phyloP scores from a whole-genome alignment of 2,888 invertebrate species.

The Orthosia incerta region DNA sequence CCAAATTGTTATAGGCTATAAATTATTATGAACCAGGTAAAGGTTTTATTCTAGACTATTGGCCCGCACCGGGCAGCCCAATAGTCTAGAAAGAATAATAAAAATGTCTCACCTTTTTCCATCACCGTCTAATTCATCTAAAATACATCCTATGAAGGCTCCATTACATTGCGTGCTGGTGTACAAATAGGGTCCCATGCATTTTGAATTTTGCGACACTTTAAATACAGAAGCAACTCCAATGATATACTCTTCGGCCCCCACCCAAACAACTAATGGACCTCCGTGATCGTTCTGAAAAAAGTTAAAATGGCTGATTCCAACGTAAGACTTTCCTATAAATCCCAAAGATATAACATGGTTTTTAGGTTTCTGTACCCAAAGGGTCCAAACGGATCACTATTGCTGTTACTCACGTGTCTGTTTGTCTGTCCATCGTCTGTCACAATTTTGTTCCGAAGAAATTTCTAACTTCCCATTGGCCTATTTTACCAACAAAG shows the following conservation, averaged over 20 bases:
- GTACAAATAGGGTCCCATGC: slow-evolving; percentile 77
- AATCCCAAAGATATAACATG: neutral
- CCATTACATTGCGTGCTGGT: slow-evolving; percentile 79
- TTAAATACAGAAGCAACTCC: slow-evolving; percentile 79
- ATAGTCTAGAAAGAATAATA: neutral
- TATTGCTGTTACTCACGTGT: too few species aligned
- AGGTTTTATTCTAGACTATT: too few species aligned
- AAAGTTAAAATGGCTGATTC: slow-evolving; percentile 5
- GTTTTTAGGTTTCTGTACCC: too few species aligned
- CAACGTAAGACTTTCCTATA: neutral
- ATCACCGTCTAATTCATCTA: slow-evolving; percentile 32
- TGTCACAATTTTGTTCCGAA: too few species aligned
- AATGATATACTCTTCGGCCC: slow-evolving; percentile 70
- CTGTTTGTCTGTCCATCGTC: too few species aligned
- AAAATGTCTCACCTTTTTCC: slow-evolving; percentile 20
- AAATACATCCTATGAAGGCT: slow-evolving; percentile 74
- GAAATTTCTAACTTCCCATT: too few species aligned
- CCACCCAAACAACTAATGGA: slow-evolving; percentile 77
- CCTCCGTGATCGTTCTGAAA: slow-evolving; percentile 82
- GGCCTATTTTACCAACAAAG: too few species aligned
- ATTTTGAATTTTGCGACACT: slow-evolving; percentile 62
- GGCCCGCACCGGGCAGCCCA: too few species aligned
- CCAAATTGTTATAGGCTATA: too few species aligned
- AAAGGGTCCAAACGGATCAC: too few species aligned
- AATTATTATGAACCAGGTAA: too few species aligned